These are phyloP conservation scores for Buceros bicornis DNA, from an alignment of 2,797 vertebrate species.

Conservation along the genomic window DNA sequence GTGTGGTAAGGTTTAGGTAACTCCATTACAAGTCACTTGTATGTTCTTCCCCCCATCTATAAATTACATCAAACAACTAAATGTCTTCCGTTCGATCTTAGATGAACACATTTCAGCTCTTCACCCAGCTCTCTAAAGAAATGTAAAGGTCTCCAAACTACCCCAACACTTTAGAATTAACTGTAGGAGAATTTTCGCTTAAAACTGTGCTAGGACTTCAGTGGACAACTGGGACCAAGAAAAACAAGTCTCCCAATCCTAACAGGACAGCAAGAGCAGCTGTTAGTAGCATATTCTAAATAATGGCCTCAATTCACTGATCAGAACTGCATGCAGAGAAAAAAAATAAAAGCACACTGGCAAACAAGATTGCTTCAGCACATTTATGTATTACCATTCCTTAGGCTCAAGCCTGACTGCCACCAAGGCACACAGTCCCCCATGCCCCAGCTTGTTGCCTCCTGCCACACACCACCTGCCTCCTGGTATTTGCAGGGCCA, in stretches of 20 bases:
- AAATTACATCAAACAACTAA: conserved; percentile 8
- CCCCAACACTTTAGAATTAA: neutral
- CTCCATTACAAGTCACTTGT: neutral
- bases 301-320: conserved; percentile 20
- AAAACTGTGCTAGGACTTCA: neutral
- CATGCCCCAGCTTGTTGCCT: rapidly evolving
- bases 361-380: neutral
- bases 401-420: neutral
- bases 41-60: neutral
- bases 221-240: neutral
- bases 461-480: neutral
- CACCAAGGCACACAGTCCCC: neutral
- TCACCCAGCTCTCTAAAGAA: neutral
- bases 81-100: neutral
- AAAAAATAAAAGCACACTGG: neutral
- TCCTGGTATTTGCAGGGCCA: neutral
- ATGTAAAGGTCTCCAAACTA: neutral
- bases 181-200: neutral
- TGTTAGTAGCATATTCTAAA: conserved; percentile 31
- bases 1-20: neutral
- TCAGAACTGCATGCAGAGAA: neutral
- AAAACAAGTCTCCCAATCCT: neutral
- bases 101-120: neutral
- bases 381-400: neutral
- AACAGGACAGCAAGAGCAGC: neutral